Evolutionary conservation across 2,888 invertebrate genomes (phyloP).

Genomic region (Osmoderma eremita): DNA sequence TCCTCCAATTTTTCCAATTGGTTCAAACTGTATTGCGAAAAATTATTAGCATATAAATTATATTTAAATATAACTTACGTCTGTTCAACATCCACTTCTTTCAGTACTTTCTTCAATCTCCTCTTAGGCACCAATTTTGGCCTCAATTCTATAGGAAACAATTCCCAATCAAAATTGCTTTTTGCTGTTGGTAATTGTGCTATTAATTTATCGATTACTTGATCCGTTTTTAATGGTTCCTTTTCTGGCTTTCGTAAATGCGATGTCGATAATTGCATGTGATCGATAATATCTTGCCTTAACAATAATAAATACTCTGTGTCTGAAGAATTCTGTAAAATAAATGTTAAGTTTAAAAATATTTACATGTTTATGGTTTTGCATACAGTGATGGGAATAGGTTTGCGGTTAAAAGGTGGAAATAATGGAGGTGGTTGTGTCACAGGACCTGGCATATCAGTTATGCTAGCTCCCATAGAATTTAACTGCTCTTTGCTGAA

Average conservation of each 20-base stretch:
- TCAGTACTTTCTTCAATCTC: slow-evolving; percentile 52
- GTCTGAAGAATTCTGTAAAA: slow-evolving; percentile 61
- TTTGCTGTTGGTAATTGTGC: slow-evolving; percentile 63
- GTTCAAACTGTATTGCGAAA: slow-evolving; percentile 51
- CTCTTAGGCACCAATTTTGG: slow-evolving; percentile 65
- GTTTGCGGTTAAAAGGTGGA: slow-evolving; percentile 58
- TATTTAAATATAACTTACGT: slow-evolving; percentile 48
- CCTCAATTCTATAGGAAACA: slow-evolving; percentile 72
- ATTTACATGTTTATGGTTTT: background rate
- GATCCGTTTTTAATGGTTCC: slow-evolving; percentile 65
- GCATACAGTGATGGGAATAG: slow-evolving; percentile 58
- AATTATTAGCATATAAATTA: slow-evolving; percentile 25
- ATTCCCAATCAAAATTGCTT: slow-evolving; percentile 69
- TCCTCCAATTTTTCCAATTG: slow-evolving; percentile 75
- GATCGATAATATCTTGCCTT: slow-evolving; percentile 78
- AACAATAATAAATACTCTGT: slow-evolving; percentile 77
- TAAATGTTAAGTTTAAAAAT: background rate
- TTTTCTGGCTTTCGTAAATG: slow-evolving; percentile 67
- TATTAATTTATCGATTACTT: slow-evolving; percentile 70
- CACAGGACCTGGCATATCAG: slow-evolving; percentile 64
- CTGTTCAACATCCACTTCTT: slow-evolving; percentile 53
- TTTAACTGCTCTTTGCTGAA: slow-evolving; percentile 70
- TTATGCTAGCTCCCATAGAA: slow-evolving; percentile 67
- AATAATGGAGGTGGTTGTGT: slow-evolving; percentile 61
- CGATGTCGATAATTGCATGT: slow-evolving; percentile 75